Base-by-base conservation (phyloP, 1,140 invertebrate species). In the Manduca sexta region DNA sequence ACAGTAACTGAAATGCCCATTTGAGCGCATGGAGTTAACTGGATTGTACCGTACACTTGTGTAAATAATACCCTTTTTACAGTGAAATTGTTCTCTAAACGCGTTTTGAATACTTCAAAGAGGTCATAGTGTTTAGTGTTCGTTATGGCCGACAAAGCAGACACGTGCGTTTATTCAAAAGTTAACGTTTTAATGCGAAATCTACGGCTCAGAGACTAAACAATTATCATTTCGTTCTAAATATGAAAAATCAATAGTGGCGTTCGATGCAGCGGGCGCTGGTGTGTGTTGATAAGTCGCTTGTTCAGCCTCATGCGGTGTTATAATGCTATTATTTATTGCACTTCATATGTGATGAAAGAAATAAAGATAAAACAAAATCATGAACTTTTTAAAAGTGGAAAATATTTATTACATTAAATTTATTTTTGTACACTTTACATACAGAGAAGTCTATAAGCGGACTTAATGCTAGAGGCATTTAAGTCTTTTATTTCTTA, bases 151-250 rank as follows among this genome's bases (percentile, higher is more conserved):
- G 59, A 64, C 56, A 58, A 58, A 54, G 48, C 46, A 29, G 41
- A 53, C 47, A 56, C 54, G 52, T 56, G 52, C 52, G 60, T 73
- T 58, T 75, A 58, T 57, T 70, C 57, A 46, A 51, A 41, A 64
- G 41, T 73, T 75, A 71, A 54, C 69, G 34, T 64, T 64, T 62
- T 49, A 46, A 69, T 64, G 63, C 62, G 60, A 72, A 67, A 62
- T 53, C 56, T 57, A 48, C 50, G 47, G 38, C 49, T 63, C 49
- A 57, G 53, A 45, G 63, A 37, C 43, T 49, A 49, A 45, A 60
- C 35, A 55, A 66, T 75, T 73, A 75, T 60, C 72, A 49, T 40
- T 34, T 38, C 45, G 49, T 51, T 34, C 30, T 64, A 49, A 69
- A 69, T 60, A 46, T 70, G 49, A 66, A 65, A 71, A 59, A 69